Conservation (phyloP, 1,140 invertebrate genomes). For the Amyelois transitella region DNA sequence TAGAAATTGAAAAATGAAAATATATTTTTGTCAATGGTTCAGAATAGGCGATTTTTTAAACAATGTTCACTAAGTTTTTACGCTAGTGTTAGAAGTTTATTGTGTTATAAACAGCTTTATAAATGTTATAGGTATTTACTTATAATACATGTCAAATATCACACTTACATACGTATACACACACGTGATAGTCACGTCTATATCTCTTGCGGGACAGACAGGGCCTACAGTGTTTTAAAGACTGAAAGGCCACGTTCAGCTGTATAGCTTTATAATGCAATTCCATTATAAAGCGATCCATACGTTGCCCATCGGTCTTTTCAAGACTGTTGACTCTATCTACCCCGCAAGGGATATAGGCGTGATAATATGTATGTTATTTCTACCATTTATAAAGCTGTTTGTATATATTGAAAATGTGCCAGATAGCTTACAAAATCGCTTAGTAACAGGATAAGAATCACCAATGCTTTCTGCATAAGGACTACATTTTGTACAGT, state of each 20-base stretch:
- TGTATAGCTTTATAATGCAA: no score
- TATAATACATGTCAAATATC: not conserved
- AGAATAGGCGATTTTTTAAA: conserved; percentile 24
- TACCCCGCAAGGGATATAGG: no score
- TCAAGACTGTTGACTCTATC: no score
- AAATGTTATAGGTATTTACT: not conserved
- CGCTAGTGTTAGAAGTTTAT: conserved; percentile 23
- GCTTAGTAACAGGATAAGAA: conserved; percentile 20
- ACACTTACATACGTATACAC: not conserved
- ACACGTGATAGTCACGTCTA: no score
- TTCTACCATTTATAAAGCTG: not conserved
- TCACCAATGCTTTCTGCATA: conserved; percentile 11
- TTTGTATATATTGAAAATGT: conserved; percentile 14
- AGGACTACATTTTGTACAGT: conserved; percentile 11
- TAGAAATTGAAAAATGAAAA: conserved; percentile 45
- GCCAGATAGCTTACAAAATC: conserved; percentile 25
- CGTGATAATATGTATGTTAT: no score
- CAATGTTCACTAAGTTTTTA: conserved; percentile 41
- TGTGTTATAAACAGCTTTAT: not conserved
- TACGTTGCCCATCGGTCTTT: no score
- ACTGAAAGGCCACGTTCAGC: no score
- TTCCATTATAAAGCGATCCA: not conserved
- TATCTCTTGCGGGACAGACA: no score
- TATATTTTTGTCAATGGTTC: conserved; percentile 59
- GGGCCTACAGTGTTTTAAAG: no score